Base-by-base conservation (phyloP, 2,113 vertebrate species). In the Myrmophylax atrothorax region DNA sequence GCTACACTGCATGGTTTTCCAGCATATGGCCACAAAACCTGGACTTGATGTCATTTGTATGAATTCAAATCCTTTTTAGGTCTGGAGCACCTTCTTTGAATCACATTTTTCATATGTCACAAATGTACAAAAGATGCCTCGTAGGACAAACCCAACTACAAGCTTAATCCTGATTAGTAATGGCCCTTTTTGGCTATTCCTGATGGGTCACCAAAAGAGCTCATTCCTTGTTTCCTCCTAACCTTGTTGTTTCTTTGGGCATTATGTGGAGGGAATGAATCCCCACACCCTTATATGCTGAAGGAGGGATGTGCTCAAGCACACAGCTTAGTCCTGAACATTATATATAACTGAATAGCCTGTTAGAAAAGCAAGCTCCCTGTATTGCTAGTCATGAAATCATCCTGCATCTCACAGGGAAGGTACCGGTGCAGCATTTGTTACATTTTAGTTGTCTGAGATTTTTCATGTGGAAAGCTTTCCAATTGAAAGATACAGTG, bases 381-480 rank as follows among this genome's bases (percentile, higher is more conserved):
- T 53, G 3, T n/a, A 29, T 33, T 68, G 38, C 64, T 92, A 59
- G 14, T 42, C 37, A 35, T 95, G 53, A 83, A 80, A 66, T 46
- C 75, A 42, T 37, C 50, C 50, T 35, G 8, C 22, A 26, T 67
- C 33, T 50, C 83, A 40, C 26, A 23, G 14, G 44, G 50, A 84
- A 89, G 67, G 40, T 13, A 52, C 35, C 1, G 0, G 25, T 62
- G 46, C 75, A 92, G 31, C 73, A 78, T 92, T 94, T 86, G 59
- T 81, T 77, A 66, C 2, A 0, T 81, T 63, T 33, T 2, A 46
- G 38, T 77, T 86, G 49, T 70, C n/a, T 23, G 68, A 87, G 60
- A 86, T 92, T 95, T 95, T 89, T 90, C 89, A 89, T 22, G 56
- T 90, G 80, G 80, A 90, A 95, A 81, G 72, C 29, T 93, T 90